Evolutionary conservation across 2,113 vertebrate species (phyloP).

Genomic region (Ceyx margarethae): DNA sequence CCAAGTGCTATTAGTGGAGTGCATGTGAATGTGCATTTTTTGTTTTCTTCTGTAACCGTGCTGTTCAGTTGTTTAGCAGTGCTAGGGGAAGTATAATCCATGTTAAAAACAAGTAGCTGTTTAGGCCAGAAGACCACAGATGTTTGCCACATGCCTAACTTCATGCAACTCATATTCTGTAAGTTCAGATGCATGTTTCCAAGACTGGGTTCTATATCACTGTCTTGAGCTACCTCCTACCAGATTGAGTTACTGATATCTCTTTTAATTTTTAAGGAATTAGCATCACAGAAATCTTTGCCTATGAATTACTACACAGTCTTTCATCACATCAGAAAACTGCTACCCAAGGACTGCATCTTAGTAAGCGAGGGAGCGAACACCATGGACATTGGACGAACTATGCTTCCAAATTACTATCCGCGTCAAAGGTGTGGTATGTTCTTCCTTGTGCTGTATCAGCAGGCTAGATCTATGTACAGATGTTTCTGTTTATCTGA

Average conservation of each 20-base stretch:
- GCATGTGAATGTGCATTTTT: not conserved
- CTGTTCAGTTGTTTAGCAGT: not conserved
- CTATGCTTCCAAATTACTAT: constrained; percentile 87
- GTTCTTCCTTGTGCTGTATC: not conserved
- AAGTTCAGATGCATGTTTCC: not conserved
- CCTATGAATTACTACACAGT: constrained; percentile 97
- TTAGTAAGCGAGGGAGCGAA: constrained; percentile 96
- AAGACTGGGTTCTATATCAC: not conserved
- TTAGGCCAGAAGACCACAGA: not conserved
- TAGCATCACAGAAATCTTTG: constrained; percentile 77
- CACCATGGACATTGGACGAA: constrained; percentile 98
- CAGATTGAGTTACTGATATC: not conserved
- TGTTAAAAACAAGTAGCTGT: not conserved
- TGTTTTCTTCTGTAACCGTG: not conserved
- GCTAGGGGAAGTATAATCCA: not conserved
- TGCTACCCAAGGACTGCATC: constrained; percentile 88
- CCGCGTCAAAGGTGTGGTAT: constrained; percentile 86
- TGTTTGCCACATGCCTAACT: not conserved
- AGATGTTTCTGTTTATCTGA: not conserved
- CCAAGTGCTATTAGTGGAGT: not conserved
- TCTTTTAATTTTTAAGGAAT: constrained; percentile 66
- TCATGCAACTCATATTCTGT: not conserved
- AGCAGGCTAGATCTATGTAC: not conserved
- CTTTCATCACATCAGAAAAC: constrained; percentile 85
- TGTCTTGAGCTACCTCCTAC: too few species aligned